Evolutionary conservation across 2,888 invertebrate genomes (phyloP).

Genomic region (Tanypteryx hageni): DNA sequence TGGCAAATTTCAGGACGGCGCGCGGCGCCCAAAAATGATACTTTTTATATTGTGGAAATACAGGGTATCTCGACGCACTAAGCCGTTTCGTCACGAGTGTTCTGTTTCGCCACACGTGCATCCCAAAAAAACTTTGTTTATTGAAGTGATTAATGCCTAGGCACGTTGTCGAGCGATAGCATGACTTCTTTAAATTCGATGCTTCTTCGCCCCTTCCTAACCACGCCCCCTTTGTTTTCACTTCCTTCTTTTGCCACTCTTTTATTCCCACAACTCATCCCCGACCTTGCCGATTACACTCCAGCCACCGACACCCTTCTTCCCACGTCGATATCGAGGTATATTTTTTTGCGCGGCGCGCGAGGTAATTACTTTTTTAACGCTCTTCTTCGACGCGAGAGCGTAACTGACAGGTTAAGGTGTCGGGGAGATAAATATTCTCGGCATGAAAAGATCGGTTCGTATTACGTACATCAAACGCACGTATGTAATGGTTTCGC

Average conservation of each 20-base stretch:
- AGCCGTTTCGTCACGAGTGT: no score
- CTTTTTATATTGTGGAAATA: no score
- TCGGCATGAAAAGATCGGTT: background rate
- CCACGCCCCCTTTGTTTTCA: background rate
- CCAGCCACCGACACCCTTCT: background rate
- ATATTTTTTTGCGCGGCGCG: background rate
- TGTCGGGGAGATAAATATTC: background rate
- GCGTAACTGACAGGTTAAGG: background rate
- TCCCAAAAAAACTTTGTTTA: no score
- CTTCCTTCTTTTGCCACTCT: background rate
- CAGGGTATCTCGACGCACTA: no score
- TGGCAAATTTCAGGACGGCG: no score
- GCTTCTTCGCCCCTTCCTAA: background rate
- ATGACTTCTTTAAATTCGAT: background rate
- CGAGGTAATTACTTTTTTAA: background rate
- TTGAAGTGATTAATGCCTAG: no score
- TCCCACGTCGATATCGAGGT: background rate
- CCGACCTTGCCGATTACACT: background rate
- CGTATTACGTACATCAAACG: no score
- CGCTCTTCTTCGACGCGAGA: background rate
- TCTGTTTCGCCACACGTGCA: no score
- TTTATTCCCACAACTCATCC: background rate
- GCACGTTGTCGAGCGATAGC: background rate
- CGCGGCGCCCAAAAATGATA: no score
- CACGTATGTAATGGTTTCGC: background rate